These are phyloP conservation scores for Hippoglossus hippoglossus DNA, from an alignment of 2,797 vertebrate genomes.

Conservation along the genomic window DNA sequence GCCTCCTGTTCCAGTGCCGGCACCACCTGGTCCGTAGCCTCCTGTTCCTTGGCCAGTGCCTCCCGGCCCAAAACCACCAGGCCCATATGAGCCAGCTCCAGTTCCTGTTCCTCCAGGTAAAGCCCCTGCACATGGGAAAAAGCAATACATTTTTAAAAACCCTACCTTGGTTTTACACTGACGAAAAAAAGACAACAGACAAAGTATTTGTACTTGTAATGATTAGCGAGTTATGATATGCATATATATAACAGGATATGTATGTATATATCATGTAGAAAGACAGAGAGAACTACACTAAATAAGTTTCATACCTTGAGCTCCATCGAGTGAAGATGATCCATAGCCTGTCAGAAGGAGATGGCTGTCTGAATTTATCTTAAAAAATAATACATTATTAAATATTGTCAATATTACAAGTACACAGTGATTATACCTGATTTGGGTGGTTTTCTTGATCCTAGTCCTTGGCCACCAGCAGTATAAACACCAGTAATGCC, in stretches of 20 bases:
- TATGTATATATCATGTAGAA: no score
- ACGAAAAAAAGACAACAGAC: no score
- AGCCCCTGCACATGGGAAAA: conserved; percentile 21
- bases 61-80: conserved; percentile 49
- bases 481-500: conserved; percentile 49
- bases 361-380: background rate
- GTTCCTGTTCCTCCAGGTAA: conserved; percentile 33
- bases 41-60: conserved; percentile 36
- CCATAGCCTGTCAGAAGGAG: conserved; percentile 59
- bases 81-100: conserved; percentile 34
- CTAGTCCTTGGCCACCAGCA: conserved; percentile 62
- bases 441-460: conserved; percentile 69
- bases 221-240: background rate
- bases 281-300: background rate
- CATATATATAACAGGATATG: no score
- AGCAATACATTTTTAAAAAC: background rate
- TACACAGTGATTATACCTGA: conserved; percentile 54
- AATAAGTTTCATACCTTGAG: conserved; percentile 48
- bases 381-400: conserved; percentile 8
- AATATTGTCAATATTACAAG: conserved; percentile 6
- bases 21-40: conserved; percentile 36
- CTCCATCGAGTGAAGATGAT: conserved; percentile 61
- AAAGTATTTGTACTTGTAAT: background rate
- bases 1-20: conserved; percentile 29
- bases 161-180: background rate